Evolutionary conservation across 2,888 invertebrate genomes (phyloP).

Genomic region (Diploptera punctata): DNA sequence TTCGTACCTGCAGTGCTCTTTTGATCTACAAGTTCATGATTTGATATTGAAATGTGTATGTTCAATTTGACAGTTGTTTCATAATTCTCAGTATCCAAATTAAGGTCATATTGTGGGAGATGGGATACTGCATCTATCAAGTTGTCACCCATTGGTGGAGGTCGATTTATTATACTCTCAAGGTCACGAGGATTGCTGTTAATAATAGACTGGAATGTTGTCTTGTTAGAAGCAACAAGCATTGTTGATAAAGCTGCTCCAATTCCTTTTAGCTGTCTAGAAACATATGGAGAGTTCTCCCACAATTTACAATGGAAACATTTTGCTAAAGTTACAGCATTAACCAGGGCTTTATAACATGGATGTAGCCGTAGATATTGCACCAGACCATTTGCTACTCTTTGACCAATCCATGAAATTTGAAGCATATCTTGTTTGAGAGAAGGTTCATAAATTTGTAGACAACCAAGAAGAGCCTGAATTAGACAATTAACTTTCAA

Average conservation of each 20-base stretch:
- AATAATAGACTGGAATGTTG: slow-evolving; percentile 66
- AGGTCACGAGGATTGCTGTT: slow-evolving; percentile 75
- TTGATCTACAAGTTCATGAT: slow-evolving; percentile 57
- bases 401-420: slow-evolving; percentile 70
- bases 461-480: slow-evolving; percentile 75
- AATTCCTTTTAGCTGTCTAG: slow-evolving; percentile 74
- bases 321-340: slow-evolving; percentile 68
- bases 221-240: slow-evolving; percentile 70
- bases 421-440: slow-evolving; percentile 72
- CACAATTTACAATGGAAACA: slow-evolving; percentile 72
- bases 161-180: slow-evolving; percentile 77
- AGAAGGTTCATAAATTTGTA: slow-evolving; percentile 70
- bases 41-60: slow-evolving; percentile 55
- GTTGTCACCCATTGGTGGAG: slow-evolving; percentile 74
- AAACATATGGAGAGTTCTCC: slow-evolving; percentile 75
- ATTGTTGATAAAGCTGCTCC: slow-evolving; percentile 69
- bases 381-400: slow-evolving; percentile 67
- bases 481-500: slow-evolving; percentile 82
- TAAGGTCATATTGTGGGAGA: slow-evolving; percentile 68
- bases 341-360: slow-evolving; percentile 63
- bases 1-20: slow-evolving; percentile 59
- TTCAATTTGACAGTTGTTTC: slow-evolving; percentile 44
- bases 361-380: slow-evolving; percentile 45
- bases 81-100: slow-evolving; percentile 43
- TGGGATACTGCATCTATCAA: slow-evolving; percentile 66